phyloP scores from a whole-genome alignment of 2,797 vertebrate genomes.

The Diplodus puntazzo region DNA sequence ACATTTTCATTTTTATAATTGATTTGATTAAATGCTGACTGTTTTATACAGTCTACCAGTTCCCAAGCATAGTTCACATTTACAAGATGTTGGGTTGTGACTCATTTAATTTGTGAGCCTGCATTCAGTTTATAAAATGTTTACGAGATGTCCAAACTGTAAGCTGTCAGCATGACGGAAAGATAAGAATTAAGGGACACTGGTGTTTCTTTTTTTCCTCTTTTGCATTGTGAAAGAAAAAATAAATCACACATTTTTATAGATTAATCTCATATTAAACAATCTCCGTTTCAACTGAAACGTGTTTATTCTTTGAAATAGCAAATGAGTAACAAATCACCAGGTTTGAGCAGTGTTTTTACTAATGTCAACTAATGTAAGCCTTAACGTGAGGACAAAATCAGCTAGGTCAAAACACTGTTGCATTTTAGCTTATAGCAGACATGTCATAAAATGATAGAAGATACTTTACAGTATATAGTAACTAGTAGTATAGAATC shows the following conservation, averaged over 20 bases:
- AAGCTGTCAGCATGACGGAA: neutral
- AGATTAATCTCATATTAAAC: neutral
- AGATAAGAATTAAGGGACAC: neutral
- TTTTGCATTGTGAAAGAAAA: neutral
- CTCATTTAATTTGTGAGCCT: neutral
- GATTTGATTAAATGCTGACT: neutral
- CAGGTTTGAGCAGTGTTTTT: neutral
- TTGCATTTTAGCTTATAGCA: neutral
- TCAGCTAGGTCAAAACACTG: neutral
- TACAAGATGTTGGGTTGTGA: neutral
- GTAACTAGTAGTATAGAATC: too few species aligned
- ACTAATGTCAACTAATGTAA: too few species aligned
- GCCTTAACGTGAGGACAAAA: neutral
- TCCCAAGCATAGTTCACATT: neutral
- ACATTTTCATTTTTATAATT: too few species aligned
- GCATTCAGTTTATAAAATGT: neutral
- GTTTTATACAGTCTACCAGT: neutral
- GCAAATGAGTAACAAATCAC: neutral
- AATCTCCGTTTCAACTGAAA: neutral
- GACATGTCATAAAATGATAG: too few species aligned
- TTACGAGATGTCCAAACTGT: neutral
- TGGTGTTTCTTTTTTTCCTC: neutral
- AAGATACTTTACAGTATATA: too few species aligned
- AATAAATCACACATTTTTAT: neutral
- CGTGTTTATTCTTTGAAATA: neutral